Conservation (phyloP, 2,797 vertebrate species). For the Hydrocynus forskahlii region DNA sequence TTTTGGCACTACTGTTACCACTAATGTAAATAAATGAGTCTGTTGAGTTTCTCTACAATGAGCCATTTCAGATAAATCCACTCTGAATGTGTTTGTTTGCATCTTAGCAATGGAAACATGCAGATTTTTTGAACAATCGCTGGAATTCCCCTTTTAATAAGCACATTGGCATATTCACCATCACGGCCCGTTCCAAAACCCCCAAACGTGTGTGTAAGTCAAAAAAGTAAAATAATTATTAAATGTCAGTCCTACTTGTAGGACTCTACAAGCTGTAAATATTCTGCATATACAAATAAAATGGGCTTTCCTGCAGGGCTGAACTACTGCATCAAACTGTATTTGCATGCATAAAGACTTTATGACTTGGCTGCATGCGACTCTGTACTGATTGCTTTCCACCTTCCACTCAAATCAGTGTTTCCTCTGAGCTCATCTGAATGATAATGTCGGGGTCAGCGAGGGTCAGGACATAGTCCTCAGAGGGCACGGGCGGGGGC, state of each 20-base stretch:
- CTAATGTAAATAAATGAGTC: too few species aligned
- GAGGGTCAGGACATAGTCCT: background rate
- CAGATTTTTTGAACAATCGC: too few species aligned
- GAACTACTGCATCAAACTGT: background rate
- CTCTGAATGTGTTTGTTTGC: too few species aligned
- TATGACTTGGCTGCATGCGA: background rate
- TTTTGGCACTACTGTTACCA: too few species aligned
- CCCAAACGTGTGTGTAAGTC: too few species aligned
- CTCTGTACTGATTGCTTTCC: background rate
- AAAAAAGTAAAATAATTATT: too few species aligned
- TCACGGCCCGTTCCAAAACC: background rate
- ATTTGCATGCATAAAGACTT: background rate
- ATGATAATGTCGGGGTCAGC: background rate
- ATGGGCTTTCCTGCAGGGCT: background rate
- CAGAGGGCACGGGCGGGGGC: background rate
- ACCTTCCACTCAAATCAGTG: background rate
- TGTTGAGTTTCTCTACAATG: too few species aligned
- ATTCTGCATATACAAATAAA: background rate
- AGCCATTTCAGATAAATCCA: too few species aligned
- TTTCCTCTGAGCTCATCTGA: background rate
- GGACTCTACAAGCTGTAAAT: background rate
- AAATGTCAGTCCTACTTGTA: background rate
- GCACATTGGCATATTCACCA: background rate
- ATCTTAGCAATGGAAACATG: too few species aligned
- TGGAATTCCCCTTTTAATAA: too few species aligned